Conservation (phyloP, 2,113 vertebrate species). For the Isichthys henryi region DNA sequence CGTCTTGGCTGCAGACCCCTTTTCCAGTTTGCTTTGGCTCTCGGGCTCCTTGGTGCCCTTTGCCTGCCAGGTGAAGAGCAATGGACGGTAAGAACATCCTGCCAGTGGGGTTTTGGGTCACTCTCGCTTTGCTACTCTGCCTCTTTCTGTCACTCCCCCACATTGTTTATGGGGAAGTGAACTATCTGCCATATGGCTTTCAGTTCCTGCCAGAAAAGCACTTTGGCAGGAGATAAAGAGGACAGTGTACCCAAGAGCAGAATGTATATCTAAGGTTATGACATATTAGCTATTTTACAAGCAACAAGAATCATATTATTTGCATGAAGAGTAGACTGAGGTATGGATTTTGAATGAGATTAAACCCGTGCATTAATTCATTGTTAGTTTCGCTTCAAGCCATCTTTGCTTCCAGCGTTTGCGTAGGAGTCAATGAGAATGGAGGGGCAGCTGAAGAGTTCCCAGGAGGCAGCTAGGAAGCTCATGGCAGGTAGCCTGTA, state of each 20-base stretch:
- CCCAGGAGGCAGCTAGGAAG: not conserved
- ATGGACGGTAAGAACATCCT: not conserved
- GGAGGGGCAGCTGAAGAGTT: not conserved
- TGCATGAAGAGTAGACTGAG: not conserved
- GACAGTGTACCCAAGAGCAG: not conserved
- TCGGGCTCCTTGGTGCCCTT: conserved; percentile 23
- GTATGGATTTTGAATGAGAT: not conserved
- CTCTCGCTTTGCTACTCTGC: not conserved
- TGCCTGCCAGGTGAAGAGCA: conserved; percentile 12
- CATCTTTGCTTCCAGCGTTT: no score
- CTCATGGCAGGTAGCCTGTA: not conserved
- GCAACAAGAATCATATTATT: not conserved
- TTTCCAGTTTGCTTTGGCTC: conserved; percentile 22
- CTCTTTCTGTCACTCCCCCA: not conserved
- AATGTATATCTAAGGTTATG: not conserved
- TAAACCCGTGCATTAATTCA: not conserved
- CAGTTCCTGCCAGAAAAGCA: not conserved
- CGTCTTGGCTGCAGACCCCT: conserved; percentile 44
- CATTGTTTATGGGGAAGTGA: not conserved
- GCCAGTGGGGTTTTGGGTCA: not conserved
- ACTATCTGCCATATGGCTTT: not conserved
- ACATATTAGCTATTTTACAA: not conserved
- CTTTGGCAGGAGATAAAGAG: not conserved
- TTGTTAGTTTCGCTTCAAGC: not conserved
- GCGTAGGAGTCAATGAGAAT: not conserved